These are phyloP conservation scores for Trachelus tabidus DNA, from an alignment of 2,888 invertebrate species.

Conservation along the genomic window DNA sequence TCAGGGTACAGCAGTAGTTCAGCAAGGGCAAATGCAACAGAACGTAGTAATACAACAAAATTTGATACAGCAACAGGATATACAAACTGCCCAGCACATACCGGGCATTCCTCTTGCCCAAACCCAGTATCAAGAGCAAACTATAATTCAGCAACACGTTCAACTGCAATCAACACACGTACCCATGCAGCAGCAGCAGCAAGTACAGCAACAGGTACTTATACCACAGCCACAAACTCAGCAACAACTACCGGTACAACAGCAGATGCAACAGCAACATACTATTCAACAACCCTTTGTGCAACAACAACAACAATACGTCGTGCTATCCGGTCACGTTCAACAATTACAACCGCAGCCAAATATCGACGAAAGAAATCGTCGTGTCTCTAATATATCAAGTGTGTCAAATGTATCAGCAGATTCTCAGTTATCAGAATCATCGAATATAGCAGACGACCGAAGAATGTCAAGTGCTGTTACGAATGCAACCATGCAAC, in stretches of 20 bases:
- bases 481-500: slow-evolving; percentile 5
- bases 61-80: not conserved
- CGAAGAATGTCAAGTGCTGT: slow-evolving; percentile 9
- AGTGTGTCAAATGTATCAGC: slow-evolving; percentile 51
- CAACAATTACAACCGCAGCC: slow-evolving; percentile 40
- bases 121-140: slow-evolving; percentile 29
- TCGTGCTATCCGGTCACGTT: slow-evolving; percentile 11
- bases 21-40: slow-evolving; percentile 34
- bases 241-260: slow-evolving; percentile 23
- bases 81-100: not conserved
- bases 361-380: slow-evolving; percentile 55
- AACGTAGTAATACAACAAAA: slow-evolving; percentile 28
- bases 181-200: slow-evolving; percentile 31
- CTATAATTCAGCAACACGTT: slow-evolving; percentile 43
- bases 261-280: slow-evolving; percentile 31
- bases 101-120: not conserved
- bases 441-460: slow-evolving; percentile 12
- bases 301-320: slow-evolving; percentile 11
- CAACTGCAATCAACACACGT: slow-evolving; percentile 34
- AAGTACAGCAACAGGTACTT: slow-evolving; percentile 19
- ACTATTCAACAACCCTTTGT: slow-evolving; percentile 5
- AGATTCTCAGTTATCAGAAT: slow-evolving; percentile 54
- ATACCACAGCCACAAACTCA: slow-evolving; percentile 8
- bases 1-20: not conserved
- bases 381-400: slow-evolving; percentile 59